A percentile compares a stretch with the other conserved stretches of the same genome.
phyloP scores from a whole-genome alignment of 1,140 invertebrate genomes.

The Ceratosolen fusciceps region DNA sequence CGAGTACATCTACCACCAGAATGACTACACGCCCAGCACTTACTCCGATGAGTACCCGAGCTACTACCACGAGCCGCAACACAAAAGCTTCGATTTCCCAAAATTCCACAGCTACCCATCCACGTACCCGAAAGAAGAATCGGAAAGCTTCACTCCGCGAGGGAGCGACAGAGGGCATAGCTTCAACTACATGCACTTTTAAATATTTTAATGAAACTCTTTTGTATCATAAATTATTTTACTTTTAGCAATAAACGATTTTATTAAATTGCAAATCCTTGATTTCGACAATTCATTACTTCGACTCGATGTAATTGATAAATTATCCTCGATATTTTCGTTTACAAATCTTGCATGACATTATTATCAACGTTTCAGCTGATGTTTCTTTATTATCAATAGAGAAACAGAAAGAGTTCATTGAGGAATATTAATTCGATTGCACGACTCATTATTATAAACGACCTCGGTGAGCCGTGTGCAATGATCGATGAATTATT shows the following conservation, averaged over 20 bases:
- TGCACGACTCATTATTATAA: too few relatives aligned
- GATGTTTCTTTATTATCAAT: too few relatives aligned
- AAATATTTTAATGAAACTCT: neutral
- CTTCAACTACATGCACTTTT: slow-evolving; percentile 9
- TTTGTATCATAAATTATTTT: slow-evolving; percentile 26
- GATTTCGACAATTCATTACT: too few relatives aligned
- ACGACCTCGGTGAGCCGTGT: too few relatives aligned
- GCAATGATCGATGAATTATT: too few relatives aligned
- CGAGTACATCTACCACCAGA: slow-evolving; percentile 73
- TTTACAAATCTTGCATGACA: too few relatives aligned
- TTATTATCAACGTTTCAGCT: too few relatives aligned
- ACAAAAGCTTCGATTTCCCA: neutral
- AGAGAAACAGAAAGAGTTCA: too few relatives aligned
- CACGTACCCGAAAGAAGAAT: neutral
- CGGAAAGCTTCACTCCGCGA: neutral
- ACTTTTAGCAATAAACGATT: slow-evolving; percentile 1
- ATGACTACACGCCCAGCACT: neutral
- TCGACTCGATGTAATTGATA: too few relatives aligned
- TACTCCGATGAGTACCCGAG: neutral
- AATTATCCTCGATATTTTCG: too few relatives aligned
- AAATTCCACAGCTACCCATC: neutral
- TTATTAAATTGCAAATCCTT: too few relatives aligned
- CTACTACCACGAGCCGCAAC: neutral
- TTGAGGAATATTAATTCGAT: too few relatives aligned
- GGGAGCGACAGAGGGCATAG: neutral